Evolutionary conservation across 2,797 vertebrate species (phyloP), one percentile per base, ranked within the genome.

Genomic region (Triplophysa yarkandensis): DNA sequence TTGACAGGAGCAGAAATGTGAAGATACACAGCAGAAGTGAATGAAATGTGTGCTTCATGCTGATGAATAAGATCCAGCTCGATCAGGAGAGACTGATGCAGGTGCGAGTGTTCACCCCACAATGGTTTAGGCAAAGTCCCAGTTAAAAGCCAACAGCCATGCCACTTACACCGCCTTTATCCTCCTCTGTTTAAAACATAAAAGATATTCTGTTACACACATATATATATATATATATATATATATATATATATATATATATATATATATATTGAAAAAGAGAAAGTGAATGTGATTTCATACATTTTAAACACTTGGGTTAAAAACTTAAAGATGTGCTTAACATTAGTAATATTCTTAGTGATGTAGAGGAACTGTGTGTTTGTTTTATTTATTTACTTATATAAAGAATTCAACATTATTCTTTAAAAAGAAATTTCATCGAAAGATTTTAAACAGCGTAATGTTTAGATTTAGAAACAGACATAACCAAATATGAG

Each of bases 1-100:
- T 92, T 32, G 89, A 93, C 84, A 97, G 93, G 85, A 97, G 89
- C 83, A 96, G 86, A 80, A 96, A 87, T 7, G 92, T 86, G 78
- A 96, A 91, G 88, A 96, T 90, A 81, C 85, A 87, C 43, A 93
- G 86, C 78, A 91, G 89, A 80, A 94, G 90, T 80, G 91, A 85
- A 79, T 44, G 89, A 46, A 83, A 87, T 74, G 82, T 86, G 83
- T 85, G 92, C 94, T 90, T 95, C 96, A 95, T 96, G 84, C 88
- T 93, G 82, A 82, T 83, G 81, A 74, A 81, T 21, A 65, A 70
- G 71, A 86, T 81, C 79, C 71, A 62, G 62, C 30, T 70, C 36
- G 23, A 48, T 39, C 61, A 65, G 54, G 64, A 60, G 72, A 84
- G 68, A 69, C 80, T 69, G 83, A 80, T 58, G 76, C 83, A 83